Evolutionary conservation across 1,140 invertebrate species (phyloP), one percentile per base, ranked within the genome.

Genomic region (Bemisia tabaci): DNA sequence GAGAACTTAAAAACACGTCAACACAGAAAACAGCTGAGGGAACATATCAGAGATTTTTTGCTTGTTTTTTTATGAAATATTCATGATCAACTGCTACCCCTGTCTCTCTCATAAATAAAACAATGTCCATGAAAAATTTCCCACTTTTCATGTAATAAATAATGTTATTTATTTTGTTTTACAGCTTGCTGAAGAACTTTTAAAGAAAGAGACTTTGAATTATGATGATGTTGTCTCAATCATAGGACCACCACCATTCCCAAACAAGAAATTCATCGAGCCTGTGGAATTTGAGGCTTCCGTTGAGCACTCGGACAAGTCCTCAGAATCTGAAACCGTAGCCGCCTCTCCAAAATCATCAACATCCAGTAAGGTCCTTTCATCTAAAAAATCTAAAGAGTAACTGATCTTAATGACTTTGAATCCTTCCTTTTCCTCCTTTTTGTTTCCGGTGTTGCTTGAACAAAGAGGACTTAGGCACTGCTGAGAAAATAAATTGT

Each of bases 171-270:
- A 68, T 63, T n/a, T 23, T 59, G 22, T 65, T 61, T 76, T 81
- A 63, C 76, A 97, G 94, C 73, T 99, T 62, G 92, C 95, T 0
- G 85, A 92, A 77, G 84, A 83, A 22, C 79, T 99, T 17, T 71
- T 98, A 24, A 84, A 90, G 71, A 90, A 88, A 74, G 96, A 99
- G 83, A 94, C 93, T 0, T 77, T 99, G 1, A 92, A 88, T 70
- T 97, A 95, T 74, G 86, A 92, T 66, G 91, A 98, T 71, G 87
- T 99, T 9, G 87, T 92, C 75, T 77, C 79, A 17, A 79, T 98
- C 2, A 87, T 98, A 67, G 96, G 96, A 0, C 91, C 94, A 9
- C 94, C 95, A 9, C 88, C 91, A 0, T 85, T 85, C 77, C 88
- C 87, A 0, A 86, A 88, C 67, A 95, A 93, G 74, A 80, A 84